Base-by-base conservation (phyloP, 1,140 invertebrate species). In the Drusus annulatus region DNA sequence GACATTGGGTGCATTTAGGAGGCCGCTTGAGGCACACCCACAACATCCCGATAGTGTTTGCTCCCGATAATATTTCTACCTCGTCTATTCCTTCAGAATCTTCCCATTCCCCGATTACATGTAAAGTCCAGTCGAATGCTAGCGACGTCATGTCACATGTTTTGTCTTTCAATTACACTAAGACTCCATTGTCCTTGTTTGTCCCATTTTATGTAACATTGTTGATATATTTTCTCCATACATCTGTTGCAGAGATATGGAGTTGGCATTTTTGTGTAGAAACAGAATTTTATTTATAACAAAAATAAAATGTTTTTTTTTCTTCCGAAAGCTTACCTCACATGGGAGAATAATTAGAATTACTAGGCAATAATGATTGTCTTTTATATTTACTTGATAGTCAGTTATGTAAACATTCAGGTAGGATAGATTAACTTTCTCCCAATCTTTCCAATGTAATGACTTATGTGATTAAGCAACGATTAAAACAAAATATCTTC, bases 1-100 rank as follows among this genome's bases (percentile, higher is more conserved):
- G 45, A 51, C 5, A 23, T 54, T 52, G 10, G 73, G 16, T 17
- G 21, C 52, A 45, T 75, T 75, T 28, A 7, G 54, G 28, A 52
- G 13, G 73, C 73, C 52, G 73, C 73, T 58, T 45, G 77, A 50
- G 77, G 68, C 77, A 71, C 77, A 73, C 77, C 77, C 68, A 73
- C 77, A 65, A 78, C 62, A 52, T 68, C 76, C 23, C 60, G 36
- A 62, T 21, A 62, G 19, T 52, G 36, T 71, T 52, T 52, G 36
- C 10, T 45, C 36, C 36, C 36, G 8, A 45, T 45, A 45, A 45
- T 45, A 45, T 45, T 69, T 10, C 65, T 63, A 17, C 54, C 54
- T 63, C 13, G 6, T 28, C 23, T 8, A 15, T 63, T 28, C 23
- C 23, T 23, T 17, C 62, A n/a, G 23, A 65, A 21, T 19, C 3